A percentile compares a stretch with the other conserved stretches of the same genome.
Conservation (phyloP, 2,888 invertebrate species). For the Acanthoscelides obtectus region DNA sequence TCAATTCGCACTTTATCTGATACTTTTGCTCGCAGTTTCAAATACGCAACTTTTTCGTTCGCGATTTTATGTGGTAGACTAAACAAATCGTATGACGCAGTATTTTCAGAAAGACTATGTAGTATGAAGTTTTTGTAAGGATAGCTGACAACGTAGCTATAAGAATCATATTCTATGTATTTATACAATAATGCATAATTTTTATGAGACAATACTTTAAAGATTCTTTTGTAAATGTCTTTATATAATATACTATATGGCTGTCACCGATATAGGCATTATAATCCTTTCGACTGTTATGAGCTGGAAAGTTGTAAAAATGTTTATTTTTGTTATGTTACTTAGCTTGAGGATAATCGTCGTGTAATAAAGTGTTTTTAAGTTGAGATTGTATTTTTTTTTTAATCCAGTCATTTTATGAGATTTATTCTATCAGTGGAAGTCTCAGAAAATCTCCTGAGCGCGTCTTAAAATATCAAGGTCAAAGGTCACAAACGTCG, state of each 20-base stretch:
- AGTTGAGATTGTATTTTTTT: conserved; percentile 8
- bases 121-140: conserved; percentile 11
- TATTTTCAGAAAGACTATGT: neutral
- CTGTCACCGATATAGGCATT: conserved; percentile 23
- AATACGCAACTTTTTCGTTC: no score
- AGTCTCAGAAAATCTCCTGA: no score
- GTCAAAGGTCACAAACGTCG: no score
- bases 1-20: no score
- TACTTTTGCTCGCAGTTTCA: no score
- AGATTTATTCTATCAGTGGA: no score
- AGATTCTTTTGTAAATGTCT: conserved; percentile 23
- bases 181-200: conserved; percentile 29
- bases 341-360: conserved; percentile 21
- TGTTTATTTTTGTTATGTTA: conserved; percentile 33
- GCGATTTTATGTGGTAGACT: neutral
- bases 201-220: conserved; percentile 32
- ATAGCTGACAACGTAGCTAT: conserved; percentile 12
- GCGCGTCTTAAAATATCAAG: no score
- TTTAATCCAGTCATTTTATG: no score
- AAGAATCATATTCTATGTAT: conserved; percentile 18
- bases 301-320: conserved; percentile 27
- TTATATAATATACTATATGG: conserved; percentile 25
- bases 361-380: conserved; percentile 23
- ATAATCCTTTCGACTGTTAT: conserved; percentile 33
- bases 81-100: neutral